Percentiles rank a stretch among this genome's conserved stretches.
These are phyloP conservation scores for Artibeus jamaicensis DNA, from an alignment of 2,797 vertebrate species.

Conservation along the genomic window DNA sequence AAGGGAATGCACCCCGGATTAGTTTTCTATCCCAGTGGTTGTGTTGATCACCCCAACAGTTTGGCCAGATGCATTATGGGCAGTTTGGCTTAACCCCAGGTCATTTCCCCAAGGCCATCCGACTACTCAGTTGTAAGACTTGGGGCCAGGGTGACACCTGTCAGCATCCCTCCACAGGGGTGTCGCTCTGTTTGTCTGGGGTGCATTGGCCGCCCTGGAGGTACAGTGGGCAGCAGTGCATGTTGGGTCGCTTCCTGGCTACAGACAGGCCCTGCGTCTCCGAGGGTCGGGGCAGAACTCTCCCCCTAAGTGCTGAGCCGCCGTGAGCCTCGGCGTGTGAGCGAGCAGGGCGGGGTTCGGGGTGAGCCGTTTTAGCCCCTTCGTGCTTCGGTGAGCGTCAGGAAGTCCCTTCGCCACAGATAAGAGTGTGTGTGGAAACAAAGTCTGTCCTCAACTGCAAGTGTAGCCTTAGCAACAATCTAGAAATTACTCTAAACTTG, in stretches of 20 bases:
- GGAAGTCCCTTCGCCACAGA: background rate
- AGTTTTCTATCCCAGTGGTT: background rate
- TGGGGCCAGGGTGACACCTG: background rate
- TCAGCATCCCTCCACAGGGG: background rate
- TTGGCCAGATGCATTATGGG: background rate
- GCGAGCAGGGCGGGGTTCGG: background rate
- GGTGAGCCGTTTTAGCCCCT: background rate
- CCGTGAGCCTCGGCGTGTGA: background rate
- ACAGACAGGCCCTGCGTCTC: background rate
- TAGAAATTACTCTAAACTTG: background rate
- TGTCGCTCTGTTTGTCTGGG: background rate
- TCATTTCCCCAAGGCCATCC: background rate
- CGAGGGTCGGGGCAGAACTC: background rate
- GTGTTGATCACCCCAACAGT: background rate
- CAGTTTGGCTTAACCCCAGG: background rate
- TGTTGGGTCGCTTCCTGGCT: background rate
- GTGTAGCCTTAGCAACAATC: background rate
- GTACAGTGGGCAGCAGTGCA: background rate
- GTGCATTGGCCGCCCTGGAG: background rate
- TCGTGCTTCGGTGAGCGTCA: background rate
- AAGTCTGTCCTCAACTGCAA: background rate
- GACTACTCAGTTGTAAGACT: background rate
- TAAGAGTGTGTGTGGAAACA: background rate
- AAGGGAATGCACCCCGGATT: background rate
- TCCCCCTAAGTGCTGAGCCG: background rate